Evolutionary conservation across 2,113 vertebrate genomes (phyloP).

Genomic region (Mustela nigripes): DNA sequence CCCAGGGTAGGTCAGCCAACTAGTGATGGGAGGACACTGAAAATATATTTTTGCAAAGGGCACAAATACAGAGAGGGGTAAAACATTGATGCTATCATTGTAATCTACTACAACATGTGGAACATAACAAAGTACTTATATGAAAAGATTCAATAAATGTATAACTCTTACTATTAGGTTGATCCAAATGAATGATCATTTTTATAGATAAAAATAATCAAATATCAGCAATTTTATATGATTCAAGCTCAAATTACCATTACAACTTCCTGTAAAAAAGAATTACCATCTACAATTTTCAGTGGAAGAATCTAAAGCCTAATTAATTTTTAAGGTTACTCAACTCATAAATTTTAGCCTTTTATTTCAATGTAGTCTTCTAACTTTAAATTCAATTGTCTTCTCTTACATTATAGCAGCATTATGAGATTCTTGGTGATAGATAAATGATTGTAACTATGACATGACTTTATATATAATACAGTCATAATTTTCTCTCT

Average conservation of each 20-base stretch:
- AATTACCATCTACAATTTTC: conserved; percentile 41
- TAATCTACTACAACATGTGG: conserved; percentile 22
- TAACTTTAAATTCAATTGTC: conserved; percentile 63
- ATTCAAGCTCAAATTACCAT: conserved; percentile 46
- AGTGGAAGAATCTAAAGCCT: conserved; percentile 46
- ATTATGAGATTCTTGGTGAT: conserved; percentile 40
- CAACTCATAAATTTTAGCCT: conserved; percentile 58
- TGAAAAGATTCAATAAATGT: not conserved
- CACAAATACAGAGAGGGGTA: not conserved
- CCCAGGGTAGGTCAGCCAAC: not conserved
- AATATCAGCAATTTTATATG: conserved; percentile 42
- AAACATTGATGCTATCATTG: not conserved
- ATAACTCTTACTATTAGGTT: not conserved
- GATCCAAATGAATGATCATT: conserved; percentile 39
- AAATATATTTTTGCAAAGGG: conserved; percentile 11
- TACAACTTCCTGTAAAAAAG: conserved; percentile 1
- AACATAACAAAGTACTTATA: not conserved
- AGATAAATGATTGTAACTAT: conserved; percentile 43
- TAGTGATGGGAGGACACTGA: not conserved
- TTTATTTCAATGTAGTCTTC: conserved; percentile 43
- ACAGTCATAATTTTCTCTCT: conserved; percentile 30
- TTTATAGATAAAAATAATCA: conserved; percentile 43
- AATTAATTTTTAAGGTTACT: conserved; percentile 65
- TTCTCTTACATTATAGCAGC: conserved; percentile 8
- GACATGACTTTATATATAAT: conserved; percentile 22